Percentiles rank a stretch among this genome's conserved stretches.
phyloP scores from a whole-genome alignment of 1,140 invertebrate genomes.

The Drosophila ambigua region DNA sequence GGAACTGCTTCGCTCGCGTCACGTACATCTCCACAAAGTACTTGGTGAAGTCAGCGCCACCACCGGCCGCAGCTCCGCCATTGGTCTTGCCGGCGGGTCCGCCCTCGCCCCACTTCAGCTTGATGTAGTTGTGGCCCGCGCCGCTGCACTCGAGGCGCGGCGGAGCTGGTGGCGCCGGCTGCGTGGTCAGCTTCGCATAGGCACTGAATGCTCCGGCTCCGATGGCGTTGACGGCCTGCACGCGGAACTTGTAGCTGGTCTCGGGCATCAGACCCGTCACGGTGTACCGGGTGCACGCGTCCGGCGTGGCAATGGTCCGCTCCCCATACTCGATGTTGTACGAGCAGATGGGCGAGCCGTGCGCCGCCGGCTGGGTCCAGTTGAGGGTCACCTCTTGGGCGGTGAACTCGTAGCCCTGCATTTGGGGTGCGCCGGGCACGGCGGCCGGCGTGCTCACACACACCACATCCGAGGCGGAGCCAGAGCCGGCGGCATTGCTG shows the following conservation, averaged over 20 bases:
- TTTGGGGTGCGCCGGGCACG: slow-evolving; percentile 88
- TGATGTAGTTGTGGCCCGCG: slow-evolving; percentile 91
- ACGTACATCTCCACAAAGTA: slow-evolving; percentile 92
- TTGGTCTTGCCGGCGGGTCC: slow-evolving; percentile 18
- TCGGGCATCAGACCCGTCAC: slow-evolving; percentile 85
- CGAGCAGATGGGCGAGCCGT: slow-evolving; percentile 89
- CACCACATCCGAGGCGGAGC: slow-evolving; percentile 88
- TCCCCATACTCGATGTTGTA: slow-evolving; percentile 91
- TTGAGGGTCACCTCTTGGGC: slow-evolving; percentile 88
- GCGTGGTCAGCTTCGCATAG: slow-evolving; percentile 88
- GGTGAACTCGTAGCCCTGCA: slow-evolving; percentile 86
- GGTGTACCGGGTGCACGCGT: slow-evolving; percentile 84
- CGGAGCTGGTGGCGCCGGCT: slow-evolving; percentile 90
- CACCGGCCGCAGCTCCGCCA: slow-evolving; percentile 85
- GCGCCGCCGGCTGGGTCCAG: slow-evolving; percentile 89
- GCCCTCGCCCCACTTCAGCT: slow-evolving; percentile 92
- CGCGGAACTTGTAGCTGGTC: slow-evolving; percentile 88
- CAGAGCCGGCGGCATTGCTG: slow-evolving; percentile 90
- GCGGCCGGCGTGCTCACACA: slow-evolving; percentile 89
- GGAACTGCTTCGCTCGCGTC: slow-evolving; percentile 87
- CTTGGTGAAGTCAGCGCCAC: slow-evolving; percentile 87
- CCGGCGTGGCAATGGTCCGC: slow-evolving; percentile 86
- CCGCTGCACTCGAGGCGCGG: slow-evolving; percentile 90
- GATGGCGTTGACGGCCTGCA: slow-evolving; percentile 93
- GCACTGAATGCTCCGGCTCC: slow-evolving; percentile 91